Evolutionary conservation across 2,113 vertebrate genomes (phyloP).

Genomic region (Brevimyrus niger): DNA sequence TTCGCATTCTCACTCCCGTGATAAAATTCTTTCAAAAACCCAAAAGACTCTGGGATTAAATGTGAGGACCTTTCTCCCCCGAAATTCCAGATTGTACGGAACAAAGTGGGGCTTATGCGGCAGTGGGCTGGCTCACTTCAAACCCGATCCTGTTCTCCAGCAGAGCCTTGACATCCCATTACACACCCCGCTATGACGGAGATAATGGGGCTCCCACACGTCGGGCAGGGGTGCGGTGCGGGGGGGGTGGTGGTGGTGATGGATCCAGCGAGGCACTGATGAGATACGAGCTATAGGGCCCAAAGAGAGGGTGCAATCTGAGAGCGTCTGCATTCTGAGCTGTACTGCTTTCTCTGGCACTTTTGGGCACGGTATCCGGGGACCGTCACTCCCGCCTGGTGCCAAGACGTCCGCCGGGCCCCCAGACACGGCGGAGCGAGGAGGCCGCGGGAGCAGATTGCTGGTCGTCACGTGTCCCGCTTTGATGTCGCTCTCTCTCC

Average conservation of each 20-base stretch:
- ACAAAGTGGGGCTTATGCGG: background rate
- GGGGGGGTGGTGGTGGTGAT: background rate
- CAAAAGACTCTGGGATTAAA: background rate
- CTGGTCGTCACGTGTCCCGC: background rate
- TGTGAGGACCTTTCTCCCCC: background rate
- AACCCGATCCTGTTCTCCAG: slow-evolving; percentile 48
- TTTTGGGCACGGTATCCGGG: background rate
- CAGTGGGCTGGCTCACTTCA: slow-evolving; percentile 23
- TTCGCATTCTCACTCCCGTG: background rate
- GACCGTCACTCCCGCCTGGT: background rate
- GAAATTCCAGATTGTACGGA: background rate
- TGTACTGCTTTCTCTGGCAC: background rate
- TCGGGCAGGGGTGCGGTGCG: slow-evolving; percentile 12
- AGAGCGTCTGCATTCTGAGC: background rate
- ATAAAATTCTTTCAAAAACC: background rate
- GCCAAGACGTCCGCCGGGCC: background rate
- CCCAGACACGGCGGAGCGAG: background rate
- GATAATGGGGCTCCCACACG: slow-evolving; percentile 37
- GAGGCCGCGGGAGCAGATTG: background rate
- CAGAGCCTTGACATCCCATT: slow-evolving; percentile 42
- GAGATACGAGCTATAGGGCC: background rate
- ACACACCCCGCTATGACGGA: slow-evolving; percentile 46
- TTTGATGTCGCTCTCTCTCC: background rate
- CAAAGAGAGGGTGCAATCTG: background rate
- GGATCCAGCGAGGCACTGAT: background rate